Base-by-base conservation (phyloP, 2,888 invertebrate genomes). In the Volucella inflata region DNA sequence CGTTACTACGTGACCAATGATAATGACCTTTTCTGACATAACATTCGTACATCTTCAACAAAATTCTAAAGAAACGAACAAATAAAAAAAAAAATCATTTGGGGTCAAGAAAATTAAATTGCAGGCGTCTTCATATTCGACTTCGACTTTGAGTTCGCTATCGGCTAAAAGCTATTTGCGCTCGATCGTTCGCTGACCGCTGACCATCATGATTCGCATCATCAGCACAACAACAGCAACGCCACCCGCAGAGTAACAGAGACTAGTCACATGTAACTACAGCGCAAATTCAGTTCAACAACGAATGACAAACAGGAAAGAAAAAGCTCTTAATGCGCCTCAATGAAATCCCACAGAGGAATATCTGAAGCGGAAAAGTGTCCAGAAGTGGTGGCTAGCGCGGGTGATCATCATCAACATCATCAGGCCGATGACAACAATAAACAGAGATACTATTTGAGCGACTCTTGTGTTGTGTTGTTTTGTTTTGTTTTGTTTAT, bases 21-120 rank as follows among this genome's bases (percentile, higher is more conserved):
- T 65, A 75, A 64, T 40, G 48, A 64, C 55, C 55, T 57, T 57
- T 21, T 57, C 40, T 59, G 75, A 67, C 67, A 57, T 67, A 75
- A 59, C 21, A 38, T 36, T 1, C 40, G 14, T 48, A 3, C 38
- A 62, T 62, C 60, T 36, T 42, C 38, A 64, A 42, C 21, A 42
- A 30, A 42, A 51, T 9, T 12, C 11, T 21, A 10, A 42, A 53
- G 42, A 53, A 21, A 68, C n/a, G 48, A 53, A 60, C 36, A 68
- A 68, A 36, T 55, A 55, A 53, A 11, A 36, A 36, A 17, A 67
- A 68, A 50, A 30, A 40, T 60, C 46, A 76, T 59, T 71, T 82
- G 59, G 53, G 81, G 71, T 82, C 81, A 76, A 76, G 40, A 59
- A 78, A 82, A 60, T 71, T 30, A 42, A 81, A 71, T 76, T 68